These are phyloP conservation scores for Meiosimyza decipiens DNA, from an alignment of 2,888 invertebrate genomes.

Conservation along the genomic window DNA sequence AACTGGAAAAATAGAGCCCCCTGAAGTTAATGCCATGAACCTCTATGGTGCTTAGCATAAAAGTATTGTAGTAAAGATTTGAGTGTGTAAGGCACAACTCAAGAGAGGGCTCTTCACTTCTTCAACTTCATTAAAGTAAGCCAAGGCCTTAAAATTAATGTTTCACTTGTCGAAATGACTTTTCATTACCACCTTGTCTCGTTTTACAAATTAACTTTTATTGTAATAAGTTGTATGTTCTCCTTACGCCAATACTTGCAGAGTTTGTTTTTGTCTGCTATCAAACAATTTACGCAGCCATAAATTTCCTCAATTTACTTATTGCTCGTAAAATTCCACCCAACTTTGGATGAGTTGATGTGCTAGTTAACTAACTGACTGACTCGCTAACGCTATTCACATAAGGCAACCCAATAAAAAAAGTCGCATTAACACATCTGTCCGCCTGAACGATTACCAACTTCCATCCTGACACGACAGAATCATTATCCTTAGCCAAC, in stretches of 20 bases:
- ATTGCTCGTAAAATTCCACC: constrained; percentile 35
- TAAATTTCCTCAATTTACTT: constrained; percentile 61
- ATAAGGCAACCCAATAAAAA: constrained; percentile 52
- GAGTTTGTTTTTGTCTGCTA: constrained; percentile 32
- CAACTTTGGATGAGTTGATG: constrained; percentile 3
- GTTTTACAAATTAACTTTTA: constrained; percentile 31
- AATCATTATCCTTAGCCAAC: constrained; percentile 26
- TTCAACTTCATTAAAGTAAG: constrained; percentile 16
- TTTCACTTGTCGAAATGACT: constrained; percentile 38
- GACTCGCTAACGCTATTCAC: constrained; percentile 39
- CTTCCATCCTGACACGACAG: constrained; percentile 40
- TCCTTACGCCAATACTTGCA: background rate
- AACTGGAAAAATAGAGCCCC: no score
- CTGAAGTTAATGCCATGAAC: no score
- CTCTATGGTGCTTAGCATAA: no score
- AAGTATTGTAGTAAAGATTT: no score
- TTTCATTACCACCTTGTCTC: constrained; percentile 18
- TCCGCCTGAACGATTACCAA: constrained; percentile 63
- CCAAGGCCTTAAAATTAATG: constrained; percentile 41
- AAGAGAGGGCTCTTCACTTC: no score
- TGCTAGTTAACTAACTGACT: constrained; percentile 27
- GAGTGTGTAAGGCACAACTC: no score
- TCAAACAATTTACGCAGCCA: constrained; percentile 52
- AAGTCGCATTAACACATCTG: constrained; percentile 52
- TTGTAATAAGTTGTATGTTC: constrained; percentile 2